Percentiles rank a stretch among this genome's conserved stretches.
These are phyloP conservation scores for Cephonodes hylas DNA, from an alignment of 2,888 invertebrate genomes.

Conservation along the genomic window DNA sequence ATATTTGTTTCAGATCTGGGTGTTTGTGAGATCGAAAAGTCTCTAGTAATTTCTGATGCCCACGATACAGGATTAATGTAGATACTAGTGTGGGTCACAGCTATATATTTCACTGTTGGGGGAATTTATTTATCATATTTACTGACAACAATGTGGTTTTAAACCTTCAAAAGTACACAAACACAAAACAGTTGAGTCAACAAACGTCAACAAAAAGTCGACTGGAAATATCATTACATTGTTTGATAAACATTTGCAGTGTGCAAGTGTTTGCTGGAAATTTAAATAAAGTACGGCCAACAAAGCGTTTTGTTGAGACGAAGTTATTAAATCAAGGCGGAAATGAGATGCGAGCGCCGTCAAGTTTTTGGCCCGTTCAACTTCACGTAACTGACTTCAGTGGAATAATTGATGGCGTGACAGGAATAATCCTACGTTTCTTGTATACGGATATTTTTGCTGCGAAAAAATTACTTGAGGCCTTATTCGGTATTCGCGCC, in stretches of 20 bases:
- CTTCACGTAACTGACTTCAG: conserved; percentile 33
- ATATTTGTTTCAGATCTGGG: no score
- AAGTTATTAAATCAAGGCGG: conserved; percentile 50
- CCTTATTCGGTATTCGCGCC: not conserved
- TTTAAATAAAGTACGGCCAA: conserved; percentile 46
- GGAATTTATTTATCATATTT: no score
- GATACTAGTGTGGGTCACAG: no score
- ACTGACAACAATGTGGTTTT: no score
- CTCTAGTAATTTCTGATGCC: no score
- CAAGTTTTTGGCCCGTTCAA: conserved; percentile 44
- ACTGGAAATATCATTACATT: not conserved
- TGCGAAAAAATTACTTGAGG: not conserved
- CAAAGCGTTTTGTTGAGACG: conserved; percentile 55
- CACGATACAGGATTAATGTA: no score
- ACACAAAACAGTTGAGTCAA: not conserved
- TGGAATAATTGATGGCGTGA: conserved; percentile 26
- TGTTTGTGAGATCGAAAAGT: no score
- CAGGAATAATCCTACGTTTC: conserved; percentile 10
- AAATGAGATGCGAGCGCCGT: conserved; percentile 52
- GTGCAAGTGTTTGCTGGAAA: conserved; percentile 45
- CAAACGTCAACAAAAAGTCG: not conserved
- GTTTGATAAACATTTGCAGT: not conserved
- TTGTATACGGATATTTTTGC: not conserved
- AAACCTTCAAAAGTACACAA: not conserved
- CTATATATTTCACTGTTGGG: no score